A percentile compares a stretch with the other conserved stretches of the same genome.
Conservation (phyloP, 2,113 vertebrate species). For the western clawed frog (Xenopus tropicalis) region DNA sequence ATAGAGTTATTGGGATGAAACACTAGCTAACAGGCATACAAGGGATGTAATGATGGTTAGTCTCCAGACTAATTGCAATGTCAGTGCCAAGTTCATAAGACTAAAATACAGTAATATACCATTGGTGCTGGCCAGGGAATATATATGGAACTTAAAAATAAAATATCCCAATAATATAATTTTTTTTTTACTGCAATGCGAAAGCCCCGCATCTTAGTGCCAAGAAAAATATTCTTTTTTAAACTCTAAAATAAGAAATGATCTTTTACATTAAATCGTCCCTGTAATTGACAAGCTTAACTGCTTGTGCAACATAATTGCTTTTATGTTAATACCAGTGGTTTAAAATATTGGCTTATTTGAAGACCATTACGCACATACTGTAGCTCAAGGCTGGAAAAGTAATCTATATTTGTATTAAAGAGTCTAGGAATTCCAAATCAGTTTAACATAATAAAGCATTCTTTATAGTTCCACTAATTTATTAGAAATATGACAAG, state of each 20-base stretch:
- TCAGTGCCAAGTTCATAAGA: too few species aligned
- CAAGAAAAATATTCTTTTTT: background rate
- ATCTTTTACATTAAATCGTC: background rate
- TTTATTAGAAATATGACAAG: background rate
- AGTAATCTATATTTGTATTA: background rate
- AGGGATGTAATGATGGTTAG: too few species aligned
- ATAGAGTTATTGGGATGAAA: too few species aligned
- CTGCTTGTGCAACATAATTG: conserved; percentile 10
- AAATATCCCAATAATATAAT: too few species aligned
- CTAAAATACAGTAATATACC: too few species aligned
- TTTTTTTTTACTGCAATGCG: too few species aligned
- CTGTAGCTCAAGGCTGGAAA: conserved; percentile 9
- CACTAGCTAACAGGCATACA: too few species aligned
- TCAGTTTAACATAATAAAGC: background rate
- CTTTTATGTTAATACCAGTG: conserved; percentile 11
- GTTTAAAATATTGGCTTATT: background rate
- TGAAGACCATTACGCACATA: background rate
- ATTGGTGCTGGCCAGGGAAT: too few species aligned
- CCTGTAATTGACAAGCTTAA: conserved; percentile 5
- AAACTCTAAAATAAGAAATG: background rate
- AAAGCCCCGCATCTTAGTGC: too few species aligned
- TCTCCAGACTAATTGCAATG: too few species aligned
- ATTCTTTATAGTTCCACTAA: background rate
- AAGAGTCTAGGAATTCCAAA: background rate
- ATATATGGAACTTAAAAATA: too few species aligned